A percentile compares a stretch with the other conserved stretches of the same genome.
phyloP scores from a whole-genome alignment of 1,140 invertebrate species.

The Neelides sp. region DNA sequence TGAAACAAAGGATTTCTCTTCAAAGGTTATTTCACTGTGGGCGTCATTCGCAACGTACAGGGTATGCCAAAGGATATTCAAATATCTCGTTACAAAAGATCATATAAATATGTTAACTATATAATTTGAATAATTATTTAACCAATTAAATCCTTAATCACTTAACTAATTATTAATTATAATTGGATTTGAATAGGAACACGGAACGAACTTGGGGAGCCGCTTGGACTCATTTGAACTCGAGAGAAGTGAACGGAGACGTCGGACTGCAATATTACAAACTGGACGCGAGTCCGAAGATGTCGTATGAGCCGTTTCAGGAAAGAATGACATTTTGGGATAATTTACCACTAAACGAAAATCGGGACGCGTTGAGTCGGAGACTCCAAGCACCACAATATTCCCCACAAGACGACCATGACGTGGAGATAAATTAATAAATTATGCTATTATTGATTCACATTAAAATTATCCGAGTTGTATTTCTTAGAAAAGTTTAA shows the following conservation, averaged over 20 bases:
- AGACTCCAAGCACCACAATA: no score
- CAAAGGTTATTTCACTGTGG: conserved; percentile 23
- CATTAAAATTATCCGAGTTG: no score
- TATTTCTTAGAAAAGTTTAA: no score
- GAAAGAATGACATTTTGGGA: conserved; percentile 27
- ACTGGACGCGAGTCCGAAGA: conserved; percentile 8
- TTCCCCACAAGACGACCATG: no score
- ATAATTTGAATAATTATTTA: background rate
- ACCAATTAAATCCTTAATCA: background rate
- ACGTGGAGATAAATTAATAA: no score
- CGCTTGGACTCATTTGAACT: conserved; percentile 11
- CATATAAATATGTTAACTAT: no score
- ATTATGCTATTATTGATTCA: no score
- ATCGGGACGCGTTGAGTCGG: no score
- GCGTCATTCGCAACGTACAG: conserved; percentile 24
- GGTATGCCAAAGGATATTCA: conserved; percentile 8
- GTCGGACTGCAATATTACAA: conserved; percentile 19
- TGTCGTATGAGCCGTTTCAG: conserved; percentile 22
- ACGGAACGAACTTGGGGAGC: background rate
- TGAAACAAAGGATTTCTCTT: conserved; percentile 11
- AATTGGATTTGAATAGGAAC: background rate
- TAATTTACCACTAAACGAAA: conserved; percentile 27
- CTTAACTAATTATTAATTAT: background rate
- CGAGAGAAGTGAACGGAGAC: conserved; percentile 22
- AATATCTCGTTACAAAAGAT: background rate